phyloP scores from a whole-genome alignment of 1,140 invertebrate genomes.

The Homalodisca vitripennis region DNA sequence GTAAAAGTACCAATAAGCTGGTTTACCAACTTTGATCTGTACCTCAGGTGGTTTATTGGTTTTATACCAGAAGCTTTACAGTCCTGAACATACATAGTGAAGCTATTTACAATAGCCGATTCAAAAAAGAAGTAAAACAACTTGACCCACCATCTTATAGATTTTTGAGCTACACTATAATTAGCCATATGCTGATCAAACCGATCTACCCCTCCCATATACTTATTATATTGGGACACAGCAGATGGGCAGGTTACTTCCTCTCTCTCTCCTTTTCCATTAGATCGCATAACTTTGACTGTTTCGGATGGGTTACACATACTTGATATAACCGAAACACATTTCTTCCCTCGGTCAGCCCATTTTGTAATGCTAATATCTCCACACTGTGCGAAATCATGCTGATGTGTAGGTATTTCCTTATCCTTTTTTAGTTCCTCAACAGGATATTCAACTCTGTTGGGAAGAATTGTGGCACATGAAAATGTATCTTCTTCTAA shows the following conservation, averaged over 20 bases:
- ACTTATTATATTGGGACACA: constrained; percentile 37
- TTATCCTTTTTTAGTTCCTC: constrained; percentile 29
- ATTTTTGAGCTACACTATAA: constrained; percentile 25
- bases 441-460: constrained; percentile 33
- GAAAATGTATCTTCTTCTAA: constrained; percentile 34
- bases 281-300: constrained; percentile 8
- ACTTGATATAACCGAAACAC: constrained; percentile 29
- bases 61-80: constrained; percentile 21
- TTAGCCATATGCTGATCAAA: constrained; percentile 36
- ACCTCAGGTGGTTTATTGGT: not conserved
- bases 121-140: constrained; percentile 33
- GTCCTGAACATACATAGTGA: constrained; percentile 25
- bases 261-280: constrained; percentile 29
- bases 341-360: constrained; percentile 34
- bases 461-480: constrained; percentile 36
- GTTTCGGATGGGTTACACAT: constrained; percentile 25
- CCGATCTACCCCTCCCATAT: constrained; percentile 38
- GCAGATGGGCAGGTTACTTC: constrained; percentile 30
- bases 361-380: constrained; percentile 34
- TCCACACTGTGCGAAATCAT: not conserved
- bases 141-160: constrained; percentile 34
- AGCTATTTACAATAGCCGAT: constrained; percentile 34
- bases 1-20: constrained; percentile 17
- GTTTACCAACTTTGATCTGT: constrained; percentile 20
- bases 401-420: too few species aligned